A percentile compares a stretch with the other conserved stretches of the same genome.
phyloP scores from a whole-genome alignment of 2,113 vertebrate genomes.

The Neogale vison region DNA sequence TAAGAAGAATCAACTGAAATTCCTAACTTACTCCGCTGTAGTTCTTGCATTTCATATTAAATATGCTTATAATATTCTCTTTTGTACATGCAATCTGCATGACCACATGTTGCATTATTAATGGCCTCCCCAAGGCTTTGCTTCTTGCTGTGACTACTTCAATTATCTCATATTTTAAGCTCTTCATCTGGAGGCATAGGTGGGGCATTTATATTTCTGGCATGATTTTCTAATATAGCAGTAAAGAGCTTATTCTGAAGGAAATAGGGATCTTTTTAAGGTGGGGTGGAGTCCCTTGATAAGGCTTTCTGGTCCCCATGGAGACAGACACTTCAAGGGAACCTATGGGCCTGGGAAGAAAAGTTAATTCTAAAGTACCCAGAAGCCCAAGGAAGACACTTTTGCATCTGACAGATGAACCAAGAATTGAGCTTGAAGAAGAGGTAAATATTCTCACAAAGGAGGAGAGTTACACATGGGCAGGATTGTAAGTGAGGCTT shows the following conservation, averaged over 20 bases:
- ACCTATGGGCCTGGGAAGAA: not conserved
- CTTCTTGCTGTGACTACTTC: conserved; percentile 59
- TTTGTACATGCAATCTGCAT: conserved; percentile 21
- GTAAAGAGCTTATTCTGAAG: conserved; percentile 15
- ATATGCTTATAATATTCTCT: conserved; percentile 26
- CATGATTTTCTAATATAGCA: not conserved
- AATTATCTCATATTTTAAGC: conserved; percentile 40
- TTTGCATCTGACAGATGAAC: conserved; percentile 2
- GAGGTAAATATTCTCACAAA: conserved; percentile 1
- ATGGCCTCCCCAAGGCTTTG: conserved; percentile 44
- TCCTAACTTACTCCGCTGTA: conserved; percentile 3
- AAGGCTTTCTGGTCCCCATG: not conserved
- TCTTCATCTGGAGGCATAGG: conserved; percentile 41
- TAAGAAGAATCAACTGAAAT: conserved; percentile 20
- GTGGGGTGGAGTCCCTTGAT: not conserved
- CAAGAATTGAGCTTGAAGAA: conserved; percentile 10
- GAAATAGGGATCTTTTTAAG: not conserved
- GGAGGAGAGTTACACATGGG: not conserved
- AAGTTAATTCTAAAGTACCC: not conserved
- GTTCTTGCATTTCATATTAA: conserved; percentile 40
- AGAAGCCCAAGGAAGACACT: not conserved
- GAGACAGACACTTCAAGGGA: conserved; percentile 27
- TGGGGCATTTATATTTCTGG: conserved; percentile 18
- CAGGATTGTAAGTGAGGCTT: not conserved
- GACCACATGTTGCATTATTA: conserved; percentile 56